Evolutionary conservation across 2,888 invertebrate genomes (phyloP).

Genomic region (Sycophila texana): DNA sequence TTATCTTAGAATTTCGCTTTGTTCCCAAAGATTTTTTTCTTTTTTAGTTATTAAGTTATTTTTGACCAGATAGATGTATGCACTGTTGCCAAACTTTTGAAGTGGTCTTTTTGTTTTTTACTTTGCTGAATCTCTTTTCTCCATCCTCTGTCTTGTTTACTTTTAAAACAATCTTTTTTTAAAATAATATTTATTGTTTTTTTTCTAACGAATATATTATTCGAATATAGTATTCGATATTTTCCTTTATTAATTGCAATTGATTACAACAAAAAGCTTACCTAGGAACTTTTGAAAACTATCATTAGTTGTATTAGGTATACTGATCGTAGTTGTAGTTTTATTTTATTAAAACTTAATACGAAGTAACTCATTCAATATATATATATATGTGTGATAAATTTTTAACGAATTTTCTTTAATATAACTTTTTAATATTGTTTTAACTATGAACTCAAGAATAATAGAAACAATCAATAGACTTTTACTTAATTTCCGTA

Average conservation of each 20-base stretch:
- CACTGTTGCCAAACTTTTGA: constrained; percentile 13
- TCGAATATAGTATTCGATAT: neutral
- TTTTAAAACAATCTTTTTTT: neutral
- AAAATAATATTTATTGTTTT: neutral
- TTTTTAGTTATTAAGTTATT: constrained; percentile 10
- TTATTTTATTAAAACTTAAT: neutral
- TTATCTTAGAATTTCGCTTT: constrained; percentile 42
- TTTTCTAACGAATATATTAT: neutral
- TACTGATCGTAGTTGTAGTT: constrained; percentile 5
- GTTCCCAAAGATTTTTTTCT: constrained; percentile 50
- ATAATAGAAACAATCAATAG: neutral
- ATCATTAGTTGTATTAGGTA: constrained; percentile 10
- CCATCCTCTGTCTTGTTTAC: neutral
- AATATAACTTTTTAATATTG: neutral
- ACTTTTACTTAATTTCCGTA: neutral
- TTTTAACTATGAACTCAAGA: neutral
- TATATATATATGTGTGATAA: too few relatives aligned
- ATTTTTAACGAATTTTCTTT: too few relatives aligned
- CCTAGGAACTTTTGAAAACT: constrained; percentile 48
- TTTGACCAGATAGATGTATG: constrained; percentile 25
- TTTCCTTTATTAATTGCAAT: neutral
- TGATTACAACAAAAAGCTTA: constrained; percentile 13
- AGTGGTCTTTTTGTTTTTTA: neutral
- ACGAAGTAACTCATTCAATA: neutral
- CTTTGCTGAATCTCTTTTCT: constrained; percentile 3